Conservation (phyloP, 2,113 vertebrate species). For the Platichthys stellatus region DNA sequence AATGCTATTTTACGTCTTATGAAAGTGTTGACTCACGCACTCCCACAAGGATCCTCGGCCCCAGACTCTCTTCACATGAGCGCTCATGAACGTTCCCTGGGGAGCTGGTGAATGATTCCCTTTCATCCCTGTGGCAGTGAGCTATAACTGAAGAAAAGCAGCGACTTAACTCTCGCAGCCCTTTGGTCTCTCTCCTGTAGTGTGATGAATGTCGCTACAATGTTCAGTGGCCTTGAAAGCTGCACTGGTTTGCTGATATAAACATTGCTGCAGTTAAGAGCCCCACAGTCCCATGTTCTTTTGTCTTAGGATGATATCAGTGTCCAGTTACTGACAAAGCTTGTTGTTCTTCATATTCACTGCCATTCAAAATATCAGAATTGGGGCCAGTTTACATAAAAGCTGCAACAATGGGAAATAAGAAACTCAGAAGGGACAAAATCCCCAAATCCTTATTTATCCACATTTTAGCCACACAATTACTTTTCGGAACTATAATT, state of each 20-base stretch:
- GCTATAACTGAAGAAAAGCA: slow-evolving; percentile 6
- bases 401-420: too few species aligned
- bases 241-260: slow-evolving; percentile 19
- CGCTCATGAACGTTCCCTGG: slow-evolving; percentile 8
- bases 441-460: too few species aligned
- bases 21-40: slow-evolving; percentile 45
- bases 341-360: not conserved
- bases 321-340: not conserved
- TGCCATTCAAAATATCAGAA: not conserved
- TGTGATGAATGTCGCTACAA: slow-evolving; percentile 23
- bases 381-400: too few species aligned
- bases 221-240: slow-evolving; percentile 43
- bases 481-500: not conserved
- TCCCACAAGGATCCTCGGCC: slow-evolving; percentile 14
- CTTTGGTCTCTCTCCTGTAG: not conserved
- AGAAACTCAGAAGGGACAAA: not conserved
- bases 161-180: slow-evolving; percentile 14
- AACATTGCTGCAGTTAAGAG: slow-evolving; percentile 4
- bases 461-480: too few species aligned
- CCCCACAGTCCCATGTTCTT: not conserved
- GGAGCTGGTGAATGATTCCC: slow-evolving; percentile 46
- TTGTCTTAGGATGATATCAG: not conserved
- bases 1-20: slow-evolving; percentile 28
- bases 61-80: slow-evolving; percentile 12
- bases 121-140: slow-evolving; percentile 26